Evolutionary conservation across 2,888 invertebrate species (phyloP).

Genomic region (Cephonodes hylas): DNA sequence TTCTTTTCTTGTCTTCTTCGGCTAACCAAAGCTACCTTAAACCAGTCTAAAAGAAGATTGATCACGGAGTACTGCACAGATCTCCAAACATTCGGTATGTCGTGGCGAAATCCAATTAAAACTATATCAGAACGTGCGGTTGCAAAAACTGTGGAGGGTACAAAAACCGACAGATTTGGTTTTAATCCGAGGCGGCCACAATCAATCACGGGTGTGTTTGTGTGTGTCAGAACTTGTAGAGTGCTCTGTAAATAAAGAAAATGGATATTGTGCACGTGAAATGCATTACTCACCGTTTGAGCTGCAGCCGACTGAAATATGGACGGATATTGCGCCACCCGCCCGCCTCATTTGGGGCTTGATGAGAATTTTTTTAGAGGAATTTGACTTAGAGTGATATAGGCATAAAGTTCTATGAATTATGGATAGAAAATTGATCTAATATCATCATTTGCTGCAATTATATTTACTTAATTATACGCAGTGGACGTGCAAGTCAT

Average conservation of each 20-base stretch:
- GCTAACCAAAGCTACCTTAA: no score
- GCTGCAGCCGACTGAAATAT: neutral
- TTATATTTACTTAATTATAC: no score
- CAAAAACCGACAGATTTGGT: neutral
- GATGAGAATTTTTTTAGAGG: neutral
- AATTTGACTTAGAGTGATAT: neutral
- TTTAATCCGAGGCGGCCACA: conserved; percentile 1
- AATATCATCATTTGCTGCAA: no score
- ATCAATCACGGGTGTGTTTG: neutral
- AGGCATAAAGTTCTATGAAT: no score
- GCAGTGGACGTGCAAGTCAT: no score
- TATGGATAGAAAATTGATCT: no score
- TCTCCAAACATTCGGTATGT: neutral
- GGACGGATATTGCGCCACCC: neutral
- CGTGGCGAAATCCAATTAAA: neutral
- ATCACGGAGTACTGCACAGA: neutral
- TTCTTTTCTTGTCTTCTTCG: no score
- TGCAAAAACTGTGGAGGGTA: neutral
- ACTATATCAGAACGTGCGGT: neutral
- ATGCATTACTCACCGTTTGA: neutral
- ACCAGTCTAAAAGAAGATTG: neutral
- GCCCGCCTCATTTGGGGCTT: neutral
- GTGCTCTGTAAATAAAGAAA: conserved; percentile 9
- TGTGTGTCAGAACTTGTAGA: neutral
- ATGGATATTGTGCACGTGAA: conserved; percentile 6